Conservation (phyloP, 2,113 vertebrate genomes). For the Corynorhinus townsendii region DNA sequence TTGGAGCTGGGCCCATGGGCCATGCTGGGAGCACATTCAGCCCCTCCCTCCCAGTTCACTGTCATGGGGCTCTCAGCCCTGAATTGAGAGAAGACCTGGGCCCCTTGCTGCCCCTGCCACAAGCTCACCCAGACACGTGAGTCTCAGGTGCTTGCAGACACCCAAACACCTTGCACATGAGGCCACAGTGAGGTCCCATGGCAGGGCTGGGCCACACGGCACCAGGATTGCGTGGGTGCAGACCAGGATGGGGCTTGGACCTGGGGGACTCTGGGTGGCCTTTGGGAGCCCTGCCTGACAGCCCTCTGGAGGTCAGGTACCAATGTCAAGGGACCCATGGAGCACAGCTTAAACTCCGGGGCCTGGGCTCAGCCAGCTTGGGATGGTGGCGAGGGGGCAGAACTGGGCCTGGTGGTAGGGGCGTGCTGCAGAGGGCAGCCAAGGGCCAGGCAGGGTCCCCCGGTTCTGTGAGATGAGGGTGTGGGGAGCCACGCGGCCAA, state of each 20-base stretch:
- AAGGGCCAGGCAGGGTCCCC: not conserved
- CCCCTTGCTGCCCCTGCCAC: not conserved
- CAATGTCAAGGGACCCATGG: no score
- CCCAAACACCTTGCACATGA: no score
- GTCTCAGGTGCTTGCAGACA: not conserved
- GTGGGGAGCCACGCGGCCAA: not conserved
- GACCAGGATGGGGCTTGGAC: not conserved
- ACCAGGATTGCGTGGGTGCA: not conserved
- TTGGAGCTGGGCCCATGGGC: not conserved
- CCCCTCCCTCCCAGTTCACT: not conserved
- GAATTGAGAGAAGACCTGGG: not conserved
- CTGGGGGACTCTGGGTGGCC: not conserved
- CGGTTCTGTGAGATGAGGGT: not conserved
- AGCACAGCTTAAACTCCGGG: not conserved
- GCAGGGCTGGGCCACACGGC: not conserved
- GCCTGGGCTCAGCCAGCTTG: not conserved
- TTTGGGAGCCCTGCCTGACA: not conserved
- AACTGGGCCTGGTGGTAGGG: not conserved
- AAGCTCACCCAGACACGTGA: not conserved
- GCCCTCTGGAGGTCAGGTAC: not conserved
- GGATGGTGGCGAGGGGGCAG: no score
- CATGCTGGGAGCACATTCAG: not conserved
- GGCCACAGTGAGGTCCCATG: not conserved
- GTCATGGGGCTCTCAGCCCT: no score
- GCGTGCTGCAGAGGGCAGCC: not conserved